Evolutionary conservation across 2,797 vertebrate genomes (phyloP).

Genomic region (Epinephelus coioides): DNA sequence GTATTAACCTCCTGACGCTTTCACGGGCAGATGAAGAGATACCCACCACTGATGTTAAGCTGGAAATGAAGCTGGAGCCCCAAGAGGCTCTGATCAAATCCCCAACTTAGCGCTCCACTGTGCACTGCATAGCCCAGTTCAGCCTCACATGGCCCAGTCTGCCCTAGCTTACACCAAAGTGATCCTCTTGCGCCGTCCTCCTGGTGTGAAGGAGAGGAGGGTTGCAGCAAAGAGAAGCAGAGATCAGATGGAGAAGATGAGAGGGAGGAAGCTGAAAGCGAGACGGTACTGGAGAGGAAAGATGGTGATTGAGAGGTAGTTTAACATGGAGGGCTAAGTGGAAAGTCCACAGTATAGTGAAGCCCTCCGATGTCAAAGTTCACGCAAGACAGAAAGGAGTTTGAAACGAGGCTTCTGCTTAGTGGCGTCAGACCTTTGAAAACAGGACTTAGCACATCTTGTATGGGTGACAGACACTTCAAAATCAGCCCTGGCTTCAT

Average conservation of each 20-base stretch:
- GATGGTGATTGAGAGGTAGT: constrained; percentile 64
- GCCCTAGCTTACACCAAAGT: constrained; percentile 56
- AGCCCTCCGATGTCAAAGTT: constrained; percentile 69
- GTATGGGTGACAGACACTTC: constrained; percentile 66
- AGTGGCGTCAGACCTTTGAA: constrained; percentile 53
- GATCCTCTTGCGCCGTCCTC: constrained; percentile 57
- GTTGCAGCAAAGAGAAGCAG: constrained; percentile 38
- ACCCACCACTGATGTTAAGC: constrained; percentile 78
- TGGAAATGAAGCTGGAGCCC: constrained; percentile 69
- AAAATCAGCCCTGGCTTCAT: constrained; percentile 59
- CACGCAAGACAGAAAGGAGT: constrained; percentile 49
- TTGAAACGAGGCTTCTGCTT: constrained; percentile 56
- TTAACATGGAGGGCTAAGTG: constrained; percentile 42
- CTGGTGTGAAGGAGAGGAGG: constrained; percentile 42
- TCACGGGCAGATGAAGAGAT: constrained; percentile 80
- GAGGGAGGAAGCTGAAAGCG: constrained; percentile 26
- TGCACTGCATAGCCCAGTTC: constrained; percentile 64
- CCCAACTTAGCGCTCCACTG: constrained; percentile 65
- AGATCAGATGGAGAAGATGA: constrained; percentile 55
- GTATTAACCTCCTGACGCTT: constrained; percentile 78
- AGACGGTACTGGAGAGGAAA: constrained; percentile 42
- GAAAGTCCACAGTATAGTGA: constrained; percentile 49
- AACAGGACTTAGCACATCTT: constrained; percentile 53
- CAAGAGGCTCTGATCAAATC: constrained; percentile 77
- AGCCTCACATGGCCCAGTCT: constrained; percentile 53